Evolutionary conservation across 2,888 invertebrate genomes (phyloP).

Genomic region (Andricus curvator): DNA sequence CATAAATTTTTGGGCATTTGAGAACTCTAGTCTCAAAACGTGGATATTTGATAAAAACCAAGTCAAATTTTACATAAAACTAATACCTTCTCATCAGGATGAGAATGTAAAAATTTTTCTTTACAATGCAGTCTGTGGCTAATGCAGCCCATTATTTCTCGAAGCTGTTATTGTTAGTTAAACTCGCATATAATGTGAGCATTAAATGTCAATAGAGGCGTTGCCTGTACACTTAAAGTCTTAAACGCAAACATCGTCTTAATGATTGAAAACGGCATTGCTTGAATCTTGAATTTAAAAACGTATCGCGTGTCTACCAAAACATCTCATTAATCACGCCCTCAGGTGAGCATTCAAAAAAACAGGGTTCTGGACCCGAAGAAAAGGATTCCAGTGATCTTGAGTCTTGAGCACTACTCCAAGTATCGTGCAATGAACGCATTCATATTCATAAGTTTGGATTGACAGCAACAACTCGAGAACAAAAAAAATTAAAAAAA

Average conservation of each 20-base stretch:
- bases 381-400: constrained; percentile 13
- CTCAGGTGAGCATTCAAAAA: background rate
- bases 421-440: background rate
- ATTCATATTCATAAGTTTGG: constrained; percentile 5
- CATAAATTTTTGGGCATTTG: too few relatives aligned
- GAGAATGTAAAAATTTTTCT: background rate
- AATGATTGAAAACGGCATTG: background rate
- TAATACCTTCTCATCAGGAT: too few relatives aligned
- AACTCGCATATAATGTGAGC: background rate
- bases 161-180: background rate
- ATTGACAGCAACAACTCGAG: constrained; percentile 2
- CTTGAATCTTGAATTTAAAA: background rate
- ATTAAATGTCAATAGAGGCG: background rate
- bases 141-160: background rate
- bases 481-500: background rate
- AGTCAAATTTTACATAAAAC: too few relatives aligned
- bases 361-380: background rate
- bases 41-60: too few relatives aligned
- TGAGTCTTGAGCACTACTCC: background rate
- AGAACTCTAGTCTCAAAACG: too few relatives aligned
- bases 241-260: background rate
- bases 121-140: background rate
- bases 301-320: constrained; percentile 12
- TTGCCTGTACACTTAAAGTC: background rate
- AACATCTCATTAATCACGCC: constrained; percentile 12